Evolutionary conservation across 2,113 vertebrate genomes (phyloP).

Genomic region (Geothlypis trichas): DNA sequence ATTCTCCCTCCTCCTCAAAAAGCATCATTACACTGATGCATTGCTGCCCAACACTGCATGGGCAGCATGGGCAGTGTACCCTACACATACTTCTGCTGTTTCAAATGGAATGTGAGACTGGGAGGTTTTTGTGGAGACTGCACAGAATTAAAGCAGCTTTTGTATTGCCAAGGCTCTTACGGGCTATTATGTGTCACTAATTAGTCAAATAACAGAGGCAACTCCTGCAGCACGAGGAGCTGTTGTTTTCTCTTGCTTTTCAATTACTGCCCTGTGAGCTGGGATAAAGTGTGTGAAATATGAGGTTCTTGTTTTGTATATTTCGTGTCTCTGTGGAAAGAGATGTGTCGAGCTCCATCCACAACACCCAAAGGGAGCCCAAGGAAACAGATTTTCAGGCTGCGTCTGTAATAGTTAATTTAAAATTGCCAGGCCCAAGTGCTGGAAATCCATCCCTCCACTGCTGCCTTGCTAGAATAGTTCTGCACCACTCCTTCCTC

Average conservation of each 20-base stretch:
- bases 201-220: conserved; percentile 8
- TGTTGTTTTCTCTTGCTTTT: background rate
- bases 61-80: too few species aligned
- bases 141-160: background rate
- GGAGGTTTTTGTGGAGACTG: background rate
- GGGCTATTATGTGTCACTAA: background rate
- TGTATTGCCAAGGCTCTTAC: background rate
- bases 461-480: background rate
- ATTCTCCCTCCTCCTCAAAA: background rate
- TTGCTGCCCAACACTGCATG: background rate
- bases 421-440: background rate
- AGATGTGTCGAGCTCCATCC: fast-evolving
- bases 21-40: background rate
- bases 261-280: background rate
- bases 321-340: background rate
- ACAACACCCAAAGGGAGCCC: background rate
- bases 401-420: background rate
- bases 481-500: background rate
- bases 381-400: background rate
- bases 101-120: background rate
- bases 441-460: background rate
- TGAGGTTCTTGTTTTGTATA: background rate
- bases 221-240: background rate
- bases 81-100: background rate
- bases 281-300: background rate